Evolutionary conservation across 2,797 vertebrate genomes (phyloP), one percentile per base, ranked within the genome.

Genomic region (Vipera ursinii): DNA sequence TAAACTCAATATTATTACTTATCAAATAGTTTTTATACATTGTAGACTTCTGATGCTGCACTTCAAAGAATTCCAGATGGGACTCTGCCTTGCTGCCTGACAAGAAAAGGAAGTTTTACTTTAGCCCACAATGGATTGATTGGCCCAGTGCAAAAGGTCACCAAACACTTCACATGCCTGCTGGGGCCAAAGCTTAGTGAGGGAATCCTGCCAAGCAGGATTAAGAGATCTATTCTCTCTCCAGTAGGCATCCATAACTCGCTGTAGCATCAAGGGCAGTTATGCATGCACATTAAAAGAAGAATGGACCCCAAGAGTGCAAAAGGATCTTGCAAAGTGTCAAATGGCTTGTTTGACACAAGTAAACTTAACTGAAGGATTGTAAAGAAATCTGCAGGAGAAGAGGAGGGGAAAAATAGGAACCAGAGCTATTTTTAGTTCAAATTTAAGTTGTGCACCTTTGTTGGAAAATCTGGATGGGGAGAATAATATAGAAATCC

Each of bases 41-140:
- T 86, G 91, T 15, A 92, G 90, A 87, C 89, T 96, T 97, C 89
- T 95, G 90, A 96, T 94, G 63, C 6, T 93, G 2, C 90, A 93
- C 88, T 96, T 96, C 94, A 96, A 96, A 95, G 92, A 93, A 82
- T 93, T 94, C 4, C 2, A 90, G 90, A 89, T 92, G 93, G 85
- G 95, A 92, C 61, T 95, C 92, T 91, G 94, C 10, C 56, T 95
- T 96, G 90, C 88, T 96, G n/a, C 88, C 89, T 95, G 94, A 55
- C 92, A 96, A 96, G 95, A 90, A 96, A 96, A 97, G 94, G 94
- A 97, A 97, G 87, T 92, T 92, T 96, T 96, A 78, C 95, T 96
- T 96, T 93, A 93, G 60, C 94, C 6, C 92, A 96, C 95, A 96
- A 94, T 93, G 87, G 91, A 53, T 57, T 94, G 91, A 97, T 69